phyloP scores from a whole-genome alignment of 1,140 invertebrate genomes.

The Trinorchestia longiramus region DNA sequence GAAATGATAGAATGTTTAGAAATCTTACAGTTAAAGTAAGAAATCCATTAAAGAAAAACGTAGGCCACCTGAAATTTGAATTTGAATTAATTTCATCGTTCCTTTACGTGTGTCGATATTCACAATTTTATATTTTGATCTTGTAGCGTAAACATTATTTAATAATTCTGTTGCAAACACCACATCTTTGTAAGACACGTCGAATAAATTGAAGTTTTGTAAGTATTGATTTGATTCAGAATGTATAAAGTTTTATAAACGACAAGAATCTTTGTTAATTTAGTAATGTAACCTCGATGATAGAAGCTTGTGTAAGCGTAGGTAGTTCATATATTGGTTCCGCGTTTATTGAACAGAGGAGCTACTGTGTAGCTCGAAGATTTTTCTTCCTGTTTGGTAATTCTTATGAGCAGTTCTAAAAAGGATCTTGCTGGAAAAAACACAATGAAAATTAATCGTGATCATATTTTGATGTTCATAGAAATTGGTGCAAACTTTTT shows the following conservation, averaged over 20 bases:
- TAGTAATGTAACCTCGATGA: neutral
- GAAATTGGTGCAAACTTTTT: too few relatives aligned
- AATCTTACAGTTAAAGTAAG: neutral
- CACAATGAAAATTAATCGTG: too few relatives aligned
- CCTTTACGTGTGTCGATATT: neutral
- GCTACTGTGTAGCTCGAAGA: slow-evolving; percentile 14
- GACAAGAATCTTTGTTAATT: neutral
- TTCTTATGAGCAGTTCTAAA: neutral
- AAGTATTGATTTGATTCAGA: slow-evolving; percentile 12
- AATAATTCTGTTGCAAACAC: neutral
- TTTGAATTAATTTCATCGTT: neutral
- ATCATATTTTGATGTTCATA: too few relatives aligned
- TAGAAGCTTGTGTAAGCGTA: neutral
- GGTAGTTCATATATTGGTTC: neutral
- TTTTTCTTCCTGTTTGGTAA: neutral
- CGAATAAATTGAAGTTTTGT: neutral
- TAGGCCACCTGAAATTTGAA: neutral
- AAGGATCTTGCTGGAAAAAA: neutral
- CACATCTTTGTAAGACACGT: neutral
- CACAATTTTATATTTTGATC: neutral
- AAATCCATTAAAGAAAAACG: neutral
- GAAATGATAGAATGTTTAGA: neutral
- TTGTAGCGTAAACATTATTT: neutral
- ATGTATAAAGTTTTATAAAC: slow-evolving; percentile 10
- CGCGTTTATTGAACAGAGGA: neutral